Conservation (phyloP, 1,140 invertebrate genomes). For the Rhagoletis pomonella region DNA sequence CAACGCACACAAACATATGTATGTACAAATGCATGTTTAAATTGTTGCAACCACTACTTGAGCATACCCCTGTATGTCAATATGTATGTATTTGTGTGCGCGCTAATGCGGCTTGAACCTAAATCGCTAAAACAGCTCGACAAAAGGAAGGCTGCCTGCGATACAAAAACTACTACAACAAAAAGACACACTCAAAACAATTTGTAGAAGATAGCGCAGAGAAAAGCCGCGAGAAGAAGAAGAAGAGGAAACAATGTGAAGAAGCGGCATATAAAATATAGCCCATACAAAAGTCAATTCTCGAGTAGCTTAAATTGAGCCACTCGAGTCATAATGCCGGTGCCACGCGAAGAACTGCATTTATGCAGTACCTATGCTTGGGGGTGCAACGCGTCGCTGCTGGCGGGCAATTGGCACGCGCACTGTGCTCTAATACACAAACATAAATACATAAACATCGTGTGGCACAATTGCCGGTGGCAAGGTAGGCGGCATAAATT, state of each 20-base stretch:
- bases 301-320: slow-evolving; percentile 29
- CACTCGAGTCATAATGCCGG: slow-evolving; percentile 4
- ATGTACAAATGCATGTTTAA: not conserved
- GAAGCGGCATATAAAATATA: not conserved
- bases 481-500: slow-evolving; percentile 9
- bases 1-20: not conserved
- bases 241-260: not conserved
- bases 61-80: not conserved
- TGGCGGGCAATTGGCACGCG: slow-evolving; percentile 8
- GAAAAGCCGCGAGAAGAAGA: not conserved
- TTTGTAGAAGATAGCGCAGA: not conserved
- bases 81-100: not conserved
- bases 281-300: not conserved
- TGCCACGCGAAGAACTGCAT: not conserved
- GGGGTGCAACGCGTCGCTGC: not conserved
- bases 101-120: not conserved
- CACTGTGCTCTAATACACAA: not conserved
- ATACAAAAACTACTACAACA: not conserved
- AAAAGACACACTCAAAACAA: not conserved
- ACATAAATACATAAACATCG: not conserved
- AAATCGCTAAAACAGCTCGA: not conserved
- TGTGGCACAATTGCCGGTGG: not conserved
- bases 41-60: not conserved
- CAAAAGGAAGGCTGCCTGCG: not conserved
- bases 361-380: not conserved